Percentiles rank a stretch among this genome's conserved stretches.
Conservation (phyloP, 2,113 vertebrate genomes). For the Heliornis fulica region DNA sequence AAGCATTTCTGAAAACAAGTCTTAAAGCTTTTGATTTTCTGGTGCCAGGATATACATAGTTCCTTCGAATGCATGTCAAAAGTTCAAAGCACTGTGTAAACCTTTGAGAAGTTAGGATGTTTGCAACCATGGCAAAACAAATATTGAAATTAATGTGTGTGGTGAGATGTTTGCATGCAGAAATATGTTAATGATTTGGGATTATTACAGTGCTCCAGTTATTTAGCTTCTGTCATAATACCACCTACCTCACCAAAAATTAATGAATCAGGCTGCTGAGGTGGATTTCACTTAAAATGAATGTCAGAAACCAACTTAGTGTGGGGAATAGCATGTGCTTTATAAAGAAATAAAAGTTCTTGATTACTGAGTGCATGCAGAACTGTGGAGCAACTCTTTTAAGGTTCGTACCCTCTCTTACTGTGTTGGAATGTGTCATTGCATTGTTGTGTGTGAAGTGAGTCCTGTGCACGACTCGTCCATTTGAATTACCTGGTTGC, state of each 20-base stretch:
- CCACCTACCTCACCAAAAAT: neutral
- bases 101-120: neutral
- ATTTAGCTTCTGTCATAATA: neutral
- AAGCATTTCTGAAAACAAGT: neutral
- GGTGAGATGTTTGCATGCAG: neutral
- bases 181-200: neutral
- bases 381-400: accelerated
- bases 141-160: neutral
- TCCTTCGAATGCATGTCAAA: neutral
- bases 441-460: neutral
- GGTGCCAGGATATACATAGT: neutral
- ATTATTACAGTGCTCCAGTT: neutral
- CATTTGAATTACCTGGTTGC: neutral
- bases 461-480: neutral
- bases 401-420: neutral
- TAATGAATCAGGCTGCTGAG: neutral
- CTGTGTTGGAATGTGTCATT: neutral
- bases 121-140: neutral
- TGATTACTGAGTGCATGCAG: neutral
- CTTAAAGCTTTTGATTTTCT: neutral
- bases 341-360: neutral
- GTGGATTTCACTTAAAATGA: neutral
- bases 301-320: neutral
- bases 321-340: neutral
- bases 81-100: neutral